Base-by-base conservation (phyloP, 2,888 invertebrate species). In the Mechanitis messenoides region DNA sequence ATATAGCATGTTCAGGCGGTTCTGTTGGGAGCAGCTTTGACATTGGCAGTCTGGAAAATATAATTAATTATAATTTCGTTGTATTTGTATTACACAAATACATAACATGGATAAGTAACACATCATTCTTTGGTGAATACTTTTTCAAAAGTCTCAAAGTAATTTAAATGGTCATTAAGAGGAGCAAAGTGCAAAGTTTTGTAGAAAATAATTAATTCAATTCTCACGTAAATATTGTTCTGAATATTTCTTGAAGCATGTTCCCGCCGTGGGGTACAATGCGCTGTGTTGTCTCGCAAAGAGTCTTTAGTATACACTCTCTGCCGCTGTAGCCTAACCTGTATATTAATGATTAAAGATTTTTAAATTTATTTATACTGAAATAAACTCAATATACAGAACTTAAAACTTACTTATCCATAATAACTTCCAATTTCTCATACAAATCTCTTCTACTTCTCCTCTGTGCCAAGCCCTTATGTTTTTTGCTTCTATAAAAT, bases 251-350 rank as follows among this genome's bases (percentile, higher is more conserved):
- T 68, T 94, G 92, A 1, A 94, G 79, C 84, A 94, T 91, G 60
- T 93, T 93, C 12, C 88, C 91, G 11, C 92, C 92, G 60, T 91
- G 92, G 0, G 92, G 91, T 11, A 91, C 87, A 45, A 95, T 84
- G 12, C 92, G 87, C 66, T 93, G 92, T 0, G 93, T 92, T 2
- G 94, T 92, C 76, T 95, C 95, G 78, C 95, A 95, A 0, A 95
- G 81, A 0, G 95, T 93, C 60, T 94, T 92, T 53, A 94, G 83
- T 50, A 95, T 90, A 74, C 95, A 95, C 6, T 92, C 89, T 56
- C 93, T 87, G 0, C 95, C 95, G 71, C 93, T 91, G 73, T 93
- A 94, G 0, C 95, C 95, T 93, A 95, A 94, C 65, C 95, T 95
- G 81, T 5, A 90, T 90, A 20, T 57, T 31, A 33, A 3, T 46